Conservation (phyloP, 2,113 vertebrate species). For the Lycaon pictus region DNA sequence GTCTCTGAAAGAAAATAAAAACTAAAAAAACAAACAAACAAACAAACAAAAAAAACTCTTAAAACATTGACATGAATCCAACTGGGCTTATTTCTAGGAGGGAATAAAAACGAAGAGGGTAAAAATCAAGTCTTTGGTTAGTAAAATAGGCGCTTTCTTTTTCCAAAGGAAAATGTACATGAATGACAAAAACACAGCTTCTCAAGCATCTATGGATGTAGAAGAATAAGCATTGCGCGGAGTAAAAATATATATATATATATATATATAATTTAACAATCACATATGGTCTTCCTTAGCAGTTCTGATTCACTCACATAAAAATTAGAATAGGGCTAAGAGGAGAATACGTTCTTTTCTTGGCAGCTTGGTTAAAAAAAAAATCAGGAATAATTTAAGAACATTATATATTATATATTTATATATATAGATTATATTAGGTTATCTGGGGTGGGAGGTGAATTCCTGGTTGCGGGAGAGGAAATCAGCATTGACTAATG, state of each 20-base stretch:
- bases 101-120: slow-evolving; percentile 87
- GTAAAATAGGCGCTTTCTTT: slow-evolving; percentile 91
- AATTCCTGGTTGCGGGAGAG: slow-evolving; percentile 84
- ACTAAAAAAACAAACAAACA: slow-evolving; percentile 47
- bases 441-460: slow-evolving; percentile 72
- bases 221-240: slow-evolving; percentile 82
- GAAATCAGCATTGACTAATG: slow-evolving; percentile 83
- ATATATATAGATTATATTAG: slow-evolving; percentile 85
- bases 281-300: slow-evolving; percentile 89
- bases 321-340: slow-evolving; percentile 85
- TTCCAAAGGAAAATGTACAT: slow-evolving; percentile 89
- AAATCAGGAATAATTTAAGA: slow-evolving; percentile 92
- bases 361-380: slow-evolving; percentile 86
- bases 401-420: slow-evolving; percentile 92
- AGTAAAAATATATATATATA: slow-evolving; percentile 82
- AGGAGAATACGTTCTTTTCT: slow-evolving; percentile 84
- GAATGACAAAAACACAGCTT: slow-evolving; percentile 86
- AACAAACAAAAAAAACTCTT: slow-evolving; percentile 77
- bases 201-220: slow-evolving; percentile 84
- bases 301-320: slow-evolving; percentile 92
- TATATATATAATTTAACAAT: slow-evolving; percentile 87
- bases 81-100: slow-evolving; percentile 84
- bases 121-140: slow-evolving; percentile 93
- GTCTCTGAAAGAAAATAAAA: slow-evolving; percentile 78
- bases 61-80: slow-evolving; percentile 84